These are phyloP conservation scores for Bryconaethiops microstoma DNA, from an alignment of 2,797 vertebrate species.

Conservation along the genomic window DNA sequence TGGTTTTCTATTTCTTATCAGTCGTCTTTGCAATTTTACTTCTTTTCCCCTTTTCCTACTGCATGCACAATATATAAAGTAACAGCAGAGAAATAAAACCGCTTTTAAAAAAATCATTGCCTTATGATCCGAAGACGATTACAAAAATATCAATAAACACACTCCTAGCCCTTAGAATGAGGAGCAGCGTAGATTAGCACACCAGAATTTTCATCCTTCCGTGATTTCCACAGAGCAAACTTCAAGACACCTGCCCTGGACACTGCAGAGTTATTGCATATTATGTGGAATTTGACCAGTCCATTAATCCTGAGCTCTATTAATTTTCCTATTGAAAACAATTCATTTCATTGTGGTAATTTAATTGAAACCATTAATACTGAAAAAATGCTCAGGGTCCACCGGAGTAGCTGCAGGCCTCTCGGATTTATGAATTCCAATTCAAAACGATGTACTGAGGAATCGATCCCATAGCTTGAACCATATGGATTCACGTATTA, in stretches of 20 bases:
- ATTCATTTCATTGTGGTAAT: slow-evolving; percentile 40
- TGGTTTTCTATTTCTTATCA: no score
- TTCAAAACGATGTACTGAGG: slow-evolving; percentile 7
- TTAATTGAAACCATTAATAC: slow-evolving; percentile 32
- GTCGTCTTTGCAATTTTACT: no score
- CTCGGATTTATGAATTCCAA: slow-evolving; percentile 3
- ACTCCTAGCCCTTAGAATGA: neutral
- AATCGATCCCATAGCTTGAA: slow-evolving; percentile 26
- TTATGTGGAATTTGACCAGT: slow-evolving; percentile 40
- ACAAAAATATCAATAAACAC: slow-evolving; percentile 7
- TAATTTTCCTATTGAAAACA: slow-evolving; percentile 28
- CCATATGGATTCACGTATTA: slow-evolving; percentile 14
- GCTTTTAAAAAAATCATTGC: neutral
- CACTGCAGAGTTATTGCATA: slow-evolving; percentile 21
- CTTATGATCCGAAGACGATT: neutral
- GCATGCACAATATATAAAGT: no score
- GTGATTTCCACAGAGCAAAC: neutral
- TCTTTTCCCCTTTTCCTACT: no score
- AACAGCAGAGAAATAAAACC: neutral
- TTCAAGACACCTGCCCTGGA: slow-evolving; percentile 6
- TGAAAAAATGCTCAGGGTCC: neutral
- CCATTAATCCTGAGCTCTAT: slow-evolving; percentile 33
- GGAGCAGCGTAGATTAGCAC: neutral
- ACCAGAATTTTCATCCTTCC: neutral
- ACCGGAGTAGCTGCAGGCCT: neutral